These are phyloP conservation scores for Malurus elegans DNA, from an alignment of 2,113 vertebrate species.

Conservation along the genomic window DNA sequence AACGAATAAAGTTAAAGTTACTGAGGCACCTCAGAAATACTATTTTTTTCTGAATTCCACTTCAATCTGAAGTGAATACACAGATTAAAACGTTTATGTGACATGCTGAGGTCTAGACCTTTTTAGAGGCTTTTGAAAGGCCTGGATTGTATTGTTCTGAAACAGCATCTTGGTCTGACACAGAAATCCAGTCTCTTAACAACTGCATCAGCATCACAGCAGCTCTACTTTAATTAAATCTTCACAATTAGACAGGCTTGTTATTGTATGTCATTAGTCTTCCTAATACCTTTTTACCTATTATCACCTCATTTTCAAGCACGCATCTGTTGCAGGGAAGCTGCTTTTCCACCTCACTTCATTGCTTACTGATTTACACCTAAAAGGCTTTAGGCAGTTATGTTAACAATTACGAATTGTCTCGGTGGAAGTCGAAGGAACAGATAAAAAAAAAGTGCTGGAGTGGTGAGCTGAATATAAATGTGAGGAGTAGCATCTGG, in stretches of 20 bases:
- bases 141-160: background rate
- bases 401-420: slow-evolving; percentile 54
- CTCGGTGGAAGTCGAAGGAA: slow-evolving; percentile 4
- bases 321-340: slow-evolving; percentile 43
- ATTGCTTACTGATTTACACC: slow-evolving; percentile 49
- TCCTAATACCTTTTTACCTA: slow-evolving; percentile 37
- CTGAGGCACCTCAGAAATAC: background rate
- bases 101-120: background rate
- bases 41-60: background rate
- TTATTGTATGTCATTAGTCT: slow-evolving; percentile 68
- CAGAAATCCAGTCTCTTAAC: slow-evolving; percentile 24
- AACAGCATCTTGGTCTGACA: background rate
- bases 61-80: background rate
- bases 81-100: background rate
- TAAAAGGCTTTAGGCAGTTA: slow-evolving; percentile 34
- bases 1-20: background rate
- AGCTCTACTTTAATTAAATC: slow-evolving; percentile 64
- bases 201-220: slow-evolving; percentile 12
- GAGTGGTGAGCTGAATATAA: background rate
- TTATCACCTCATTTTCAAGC: slow-evolving; percentile 70
- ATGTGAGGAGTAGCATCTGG: background rate
- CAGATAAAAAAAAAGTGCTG: background rate
- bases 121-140: background rate
- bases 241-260: slow-evolving; percentile 58
- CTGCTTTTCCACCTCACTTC: slow-evolving; percentile 32